These are phyloP conservation scores for Alsophila aescularia DNA, from an alignment of 2,888 invertebrate species.

Conservation along the genomic window DNA sequence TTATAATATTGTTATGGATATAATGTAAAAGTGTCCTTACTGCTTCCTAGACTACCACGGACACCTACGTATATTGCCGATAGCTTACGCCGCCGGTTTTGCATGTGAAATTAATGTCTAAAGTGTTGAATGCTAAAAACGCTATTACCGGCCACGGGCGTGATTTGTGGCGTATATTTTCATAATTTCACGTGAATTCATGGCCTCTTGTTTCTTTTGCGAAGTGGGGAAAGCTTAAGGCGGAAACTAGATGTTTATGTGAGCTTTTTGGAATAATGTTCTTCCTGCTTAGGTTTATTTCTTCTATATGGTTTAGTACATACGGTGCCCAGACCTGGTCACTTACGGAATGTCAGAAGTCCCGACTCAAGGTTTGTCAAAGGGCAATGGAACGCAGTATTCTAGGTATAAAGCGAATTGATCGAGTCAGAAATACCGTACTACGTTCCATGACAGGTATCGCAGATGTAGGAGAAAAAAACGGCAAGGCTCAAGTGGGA, in stretches of 20 bases:
- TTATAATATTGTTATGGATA: too few relatives aligned
- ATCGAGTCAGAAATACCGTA: too few relatives aligned
- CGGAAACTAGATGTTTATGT: not conserved
- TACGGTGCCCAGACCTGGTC: too few relatives aligned
- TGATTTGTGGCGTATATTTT: constrained; percentile 32
- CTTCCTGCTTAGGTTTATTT: too few relatives aligned
- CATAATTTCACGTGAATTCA: constrained; percentile 32
- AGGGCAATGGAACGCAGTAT: too few relatives aligned
- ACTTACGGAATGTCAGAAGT: too few relatives aligned
- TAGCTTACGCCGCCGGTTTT: constrained; percentile 34
- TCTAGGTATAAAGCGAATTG: too few relatives aligned
- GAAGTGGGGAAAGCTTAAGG: not conserved
- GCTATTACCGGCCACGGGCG: constrained; percentile 30
- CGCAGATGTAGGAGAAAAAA: too few relatives aligned
- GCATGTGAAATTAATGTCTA: constrained; percentile 38
- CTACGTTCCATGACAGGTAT: too few relatives aligned
- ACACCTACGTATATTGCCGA: constrained; percentile 22
- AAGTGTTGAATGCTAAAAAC: constrained; percentile 41
- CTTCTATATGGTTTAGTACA: too few relatives aligned
- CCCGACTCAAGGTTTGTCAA: too few relatives aligned
- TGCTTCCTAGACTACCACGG: not conserved
- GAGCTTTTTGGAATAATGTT: not conserved
- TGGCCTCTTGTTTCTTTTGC: constrained; percentile 5
- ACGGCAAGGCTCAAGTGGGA: too few relatives aligned
- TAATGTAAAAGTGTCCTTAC: not conserved